phyloP scores from a whole-genome alignment of 2,113 vertebrate species.

The Coregonus clupeaformis region DNA sequence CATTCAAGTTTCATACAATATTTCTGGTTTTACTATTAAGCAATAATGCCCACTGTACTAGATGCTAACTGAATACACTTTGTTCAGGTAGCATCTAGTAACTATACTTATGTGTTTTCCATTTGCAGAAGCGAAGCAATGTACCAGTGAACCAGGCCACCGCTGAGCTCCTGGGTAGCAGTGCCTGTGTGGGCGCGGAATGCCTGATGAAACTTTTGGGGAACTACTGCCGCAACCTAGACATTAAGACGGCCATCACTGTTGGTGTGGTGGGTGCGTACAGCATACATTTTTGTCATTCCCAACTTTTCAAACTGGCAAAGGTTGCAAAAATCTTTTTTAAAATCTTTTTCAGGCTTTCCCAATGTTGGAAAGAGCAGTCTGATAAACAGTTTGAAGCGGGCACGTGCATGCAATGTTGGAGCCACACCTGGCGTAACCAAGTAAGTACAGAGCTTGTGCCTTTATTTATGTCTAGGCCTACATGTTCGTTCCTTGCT shows the following conservation, averaged over 20 bases:
- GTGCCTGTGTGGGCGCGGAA: slow-evolving; percentile 86
- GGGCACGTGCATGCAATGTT: slow-evolving; percentile 80
- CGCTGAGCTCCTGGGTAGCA: slow-evolving; percentile 77
- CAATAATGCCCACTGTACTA: no score
- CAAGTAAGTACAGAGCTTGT: slow-evolving; percentile 70
- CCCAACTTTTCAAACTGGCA: neutral
- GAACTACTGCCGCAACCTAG: slow-evolving; percentile 85
- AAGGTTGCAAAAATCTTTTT: no score
- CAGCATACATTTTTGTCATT: neutral
- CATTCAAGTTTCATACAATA: neutral
- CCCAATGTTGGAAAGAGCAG: slow-evolving; percentile 93
- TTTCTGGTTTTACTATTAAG: neutral
- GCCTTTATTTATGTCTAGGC: neutral
- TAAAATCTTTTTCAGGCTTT: slow-evolving; percentile 82
- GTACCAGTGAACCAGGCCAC: slow-evolving; percentile 81
- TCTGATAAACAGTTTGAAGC: slow-evolving; percentile 90
- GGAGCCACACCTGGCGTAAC: slow-evolving; percentile 88
- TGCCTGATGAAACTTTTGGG: slow-evolving; percentile 86
- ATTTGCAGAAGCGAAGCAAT: slow-evolving; percentile 77
- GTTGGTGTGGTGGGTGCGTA: slow-evolving; percentile 88
- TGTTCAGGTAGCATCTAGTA: no score
- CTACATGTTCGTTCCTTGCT: neutral
- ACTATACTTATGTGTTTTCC: no score
- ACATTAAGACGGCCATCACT: slow-evolving; percentile 83
- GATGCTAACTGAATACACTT: neutral